Percentiles rank a stretch among this genome's conserved stretches.
These are phyloP conservation scores for Anolis sagrei DNA, from an alignment of 2,113 vertebrate genomes.

Conservation along the genomic window DNA sequence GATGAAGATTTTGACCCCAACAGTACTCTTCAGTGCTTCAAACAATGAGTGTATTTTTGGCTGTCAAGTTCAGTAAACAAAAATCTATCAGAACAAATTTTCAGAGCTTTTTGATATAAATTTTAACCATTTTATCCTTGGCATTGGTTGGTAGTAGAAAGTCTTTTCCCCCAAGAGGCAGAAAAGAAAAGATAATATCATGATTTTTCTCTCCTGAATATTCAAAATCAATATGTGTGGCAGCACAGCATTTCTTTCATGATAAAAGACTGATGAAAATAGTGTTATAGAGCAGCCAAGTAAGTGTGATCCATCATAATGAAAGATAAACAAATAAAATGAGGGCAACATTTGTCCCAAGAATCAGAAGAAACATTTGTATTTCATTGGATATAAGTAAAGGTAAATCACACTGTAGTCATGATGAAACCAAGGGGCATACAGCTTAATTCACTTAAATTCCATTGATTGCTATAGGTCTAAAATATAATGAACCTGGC, in stretches of 20 bases:
- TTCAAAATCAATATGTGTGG: neutral
- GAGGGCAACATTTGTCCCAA: too few relatives aligned
- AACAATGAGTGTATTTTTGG: neutral
- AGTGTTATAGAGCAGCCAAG: neutral
- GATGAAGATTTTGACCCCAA: slow-evolving; percentile 15
- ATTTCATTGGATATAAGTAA: neutral
- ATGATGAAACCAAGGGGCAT: neutral
- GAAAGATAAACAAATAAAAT: neutral
- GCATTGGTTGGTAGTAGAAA: neutral
- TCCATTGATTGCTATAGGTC: neutral
- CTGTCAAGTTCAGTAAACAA: neutral
- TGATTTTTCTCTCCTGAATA: neutral
- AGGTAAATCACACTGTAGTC: neutral
- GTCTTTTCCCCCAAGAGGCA: neutral
- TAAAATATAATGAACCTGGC: neutral
- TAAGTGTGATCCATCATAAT: neutral
- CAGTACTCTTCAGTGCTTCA: neutral
- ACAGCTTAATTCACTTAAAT: neutral
- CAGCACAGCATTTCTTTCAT: neutral
- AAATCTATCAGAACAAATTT: neutral
- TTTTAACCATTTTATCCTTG: neutral
- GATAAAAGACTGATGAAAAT: neutral
- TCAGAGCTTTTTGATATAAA: neutral
- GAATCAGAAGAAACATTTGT: neutral
- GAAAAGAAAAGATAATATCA: neutral